These are phyloP conservation scores for Toxotes lorentzi DNA, from an alignment of 2,797 vertebrate genomes.

Conservation along the genomic window DNA sequence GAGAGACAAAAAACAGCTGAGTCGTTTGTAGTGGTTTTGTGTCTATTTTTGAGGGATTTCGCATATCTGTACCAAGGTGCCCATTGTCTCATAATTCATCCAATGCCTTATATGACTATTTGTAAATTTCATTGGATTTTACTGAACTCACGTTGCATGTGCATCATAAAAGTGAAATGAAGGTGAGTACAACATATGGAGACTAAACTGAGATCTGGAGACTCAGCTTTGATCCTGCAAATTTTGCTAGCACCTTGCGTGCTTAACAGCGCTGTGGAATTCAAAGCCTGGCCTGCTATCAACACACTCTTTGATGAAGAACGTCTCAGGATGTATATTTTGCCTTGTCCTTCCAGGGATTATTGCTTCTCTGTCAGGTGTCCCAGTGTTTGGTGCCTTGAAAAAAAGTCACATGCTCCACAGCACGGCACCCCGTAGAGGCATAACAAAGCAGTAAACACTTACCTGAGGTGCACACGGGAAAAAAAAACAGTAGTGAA, in stretches of 20 bases:
- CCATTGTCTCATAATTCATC: neutral
- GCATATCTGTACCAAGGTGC: neutral
- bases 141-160: slow-evolving; percentile 4
- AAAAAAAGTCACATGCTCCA: slow-evolving; percentile 25
- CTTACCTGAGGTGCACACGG: slow-evolving; percentile 33
- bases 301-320: slow-evolving; percentile 56
- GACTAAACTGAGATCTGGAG: neutral
- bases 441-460: slow-evolving; percentile 33
- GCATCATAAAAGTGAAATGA: neutral
- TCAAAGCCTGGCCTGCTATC: slow-evolving; percentile 45
- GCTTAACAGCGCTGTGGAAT: slow-evolving; percentile 33
- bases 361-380: slow-evolving; percentile 65
- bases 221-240: slow-evolving; percentile 12
- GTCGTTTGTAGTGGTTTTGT: neutral
- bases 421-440: slow-evolving; percentile 17
- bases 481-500: neutral
- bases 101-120: slow-evolving; percentile 13
- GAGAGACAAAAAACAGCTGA: neutral
- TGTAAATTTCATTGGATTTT: neutral
- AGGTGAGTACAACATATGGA: neutral
- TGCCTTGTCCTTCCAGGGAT: slow-evolving; percentile 70
- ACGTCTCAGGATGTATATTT: slow-evolving; percentile 75
- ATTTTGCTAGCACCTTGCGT: neutral
- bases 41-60: neutral
- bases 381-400: slow-evolving; percentile 48